These are phyloP conservation scores for Perognathus longimembris DNA, from an alignment of 2,113 vertebrate genomes.

Conservation along the genomic window DNA sequence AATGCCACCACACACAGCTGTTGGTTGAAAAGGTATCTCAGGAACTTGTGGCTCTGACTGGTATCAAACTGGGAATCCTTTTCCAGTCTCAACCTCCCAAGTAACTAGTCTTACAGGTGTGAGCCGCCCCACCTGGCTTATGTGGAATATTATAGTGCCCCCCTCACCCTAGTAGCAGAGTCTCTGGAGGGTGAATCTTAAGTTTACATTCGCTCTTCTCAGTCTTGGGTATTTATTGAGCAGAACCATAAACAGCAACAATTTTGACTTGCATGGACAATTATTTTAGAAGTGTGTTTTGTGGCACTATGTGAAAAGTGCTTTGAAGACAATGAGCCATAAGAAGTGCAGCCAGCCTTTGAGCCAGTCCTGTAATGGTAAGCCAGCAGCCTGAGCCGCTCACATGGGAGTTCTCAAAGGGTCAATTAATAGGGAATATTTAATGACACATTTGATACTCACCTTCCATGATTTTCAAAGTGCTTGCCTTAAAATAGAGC, in stretches of 20 bases:
- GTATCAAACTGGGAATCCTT: no score
- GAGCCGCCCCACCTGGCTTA: background rate
- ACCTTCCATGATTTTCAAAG: conserved; percentile 77
- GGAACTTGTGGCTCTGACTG: no score
- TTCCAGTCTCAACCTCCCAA: no score
- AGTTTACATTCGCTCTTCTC: conserved; percentile 30
- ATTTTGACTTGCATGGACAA: conserved; percentile 51
- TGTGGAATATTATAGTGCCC: background rate
- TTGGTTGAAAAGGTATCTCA: no score
- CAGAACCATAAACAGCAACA: conserved; percentile 58
- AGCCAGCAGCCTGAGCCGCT: conserved; percentile 72
- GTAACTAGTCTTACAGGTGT: background rate
- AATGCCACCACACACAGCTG: no score
- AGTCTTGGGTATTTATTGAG: conserved; percentile 46
- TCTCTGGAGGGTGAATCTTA: background rate
- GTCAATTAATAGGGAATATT: conserved; percentile 82
- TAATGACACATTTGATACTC: conserved; percentile 78
- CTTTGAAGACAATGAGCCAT: conserved; percentile 81
- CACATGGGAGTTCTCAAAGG: conserved; percentile 72
- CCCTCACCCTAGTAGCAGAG: no score
- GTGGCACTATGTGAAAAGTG: conserved; percentile 59
- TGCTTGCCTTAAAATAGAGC: conserved; percentile 75
- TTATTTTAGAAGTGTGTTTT: conserved; percentile 69
- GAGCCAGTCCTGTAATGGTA: conserved; percentile 84
- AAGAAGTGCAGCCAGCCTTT: conserved; percentile 71